Percentiles rank a stretch among this genome's conserved stretches.
These are phyloP conservation scores for Charadrius vociferus DNA, from an alignment of 2,113 vertebrate species.

Conservation along the genomic window DNA sequence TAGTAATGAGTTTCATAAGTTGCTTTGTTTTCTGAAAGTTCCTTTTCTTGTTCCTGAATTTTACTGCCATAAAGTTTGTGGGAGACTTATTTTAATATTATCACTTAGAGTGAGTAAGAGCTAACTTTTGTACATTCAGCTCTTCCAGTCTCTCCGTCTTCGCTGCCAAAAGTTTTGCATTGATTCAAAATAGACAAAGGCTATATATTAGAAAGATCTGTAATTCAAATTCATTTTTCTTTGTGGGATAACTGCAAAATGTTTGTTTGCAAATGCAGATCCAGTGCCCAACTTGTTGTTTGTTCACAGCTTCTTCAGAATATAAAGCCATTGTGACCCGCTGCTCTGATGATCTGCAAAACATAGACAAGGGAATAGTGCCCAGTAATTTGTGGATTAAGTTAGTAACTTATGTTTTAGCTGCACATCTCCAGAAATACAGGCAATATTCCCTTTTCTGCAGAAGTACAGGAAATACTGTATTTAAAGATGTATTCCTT, in stretches of 20 bases:
- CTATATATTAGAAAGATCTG: background rate
- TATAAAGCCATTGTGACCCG: background rate
- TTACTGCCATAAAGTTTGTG: background rate
- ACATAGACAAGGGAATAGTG: background rate
- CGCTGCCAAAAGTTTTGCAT: background rate
- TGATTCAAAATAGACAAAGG: background rate
- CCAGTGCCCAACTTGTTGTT: background rate
- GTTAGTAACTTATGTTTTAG: background rate
- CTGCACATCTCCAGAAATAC: background rate
- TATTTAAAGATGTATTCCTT: background rate
- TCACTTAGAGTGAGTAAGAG: slow-evolving; percentile 1
- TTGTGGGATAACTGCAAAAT: slow-evolving; percentile 19
- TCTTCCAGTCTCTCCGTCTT: background rate
- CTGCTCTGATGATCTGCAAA: slow-evolving; percentile 5
- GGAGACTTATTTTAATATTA: background rate
- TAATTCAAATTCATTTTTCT: background rate
- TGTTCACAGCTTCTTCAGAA: slow-evolving; percentile 36
- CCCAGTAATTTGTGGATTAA: background rate
- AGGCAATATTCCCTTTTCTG: background rate
- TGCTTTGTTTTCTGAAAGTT: slow-evolving; percentile 19
- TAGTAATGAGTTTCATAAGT: background rate
- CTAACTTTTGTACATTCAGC: background rate
- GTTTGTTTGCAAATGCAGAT: background rate
- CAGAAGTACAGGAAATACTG: background rate
- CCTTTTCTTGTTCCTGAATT: background rate